Percentiles rank a stretch among this genome's conserved stretches.
Evolutionary conservation across 2,888 invertebrate genomes (phyloP).

Genomic region (Julus scandinavius): DNA sequence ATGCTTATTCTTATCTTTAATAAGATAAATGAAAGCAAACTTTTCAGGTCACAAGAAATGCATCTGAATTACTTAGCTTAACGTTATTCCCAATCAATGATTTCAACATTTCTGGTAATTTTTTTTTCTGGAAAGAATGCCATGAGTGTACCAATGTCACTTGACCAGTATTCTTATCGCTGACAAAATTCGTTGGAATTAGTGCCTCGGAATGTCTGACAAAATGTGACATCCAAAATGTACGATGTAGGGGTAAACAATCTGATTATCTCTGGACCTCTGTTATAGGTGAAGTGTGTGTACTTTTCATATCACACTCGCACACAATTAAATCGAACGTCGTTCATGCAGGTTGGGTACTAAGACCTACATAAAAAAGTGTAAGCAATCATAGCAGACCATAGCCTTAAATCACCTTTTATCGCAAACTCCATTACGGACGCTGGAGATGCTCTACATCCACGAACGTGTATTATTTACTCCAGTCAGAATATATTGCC

Average conservation of each 20-base stretch:
- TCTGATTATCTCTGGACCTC: conserved; percentile 33
- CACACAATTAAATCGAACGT: conserved; percentile 41
- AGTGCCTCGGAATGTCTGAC: conserved; percentile 3
- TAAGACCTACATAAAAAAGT: conserved; percentile 1
- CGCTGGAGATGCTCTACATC: conserved; percentile 45
- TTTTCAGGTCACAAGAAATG: too few relatives aligned
- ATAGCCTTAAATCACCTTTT: conserved; percentile 43
- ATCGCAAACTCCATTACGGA: conserved; percentile 45
- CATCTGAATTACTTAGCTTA: too few relatives aligned
- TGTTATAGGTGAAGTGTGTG: conserved; percentile 15
- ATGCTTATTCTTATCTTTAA: too few relatives aligned
- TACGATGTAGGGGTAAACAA: conserved; percentile 29
- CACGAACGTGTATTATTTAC: conserved; percentile 28
- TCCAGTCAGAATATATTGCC: conserved; percentile 23
- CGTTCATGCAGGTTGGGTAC: conserved; percentile 36
- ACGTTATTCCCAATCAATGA: too few relatives aligned
- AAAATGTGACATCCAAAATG: conserved; percentile 27
- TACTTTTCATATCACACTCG: conserved; percentile 41
- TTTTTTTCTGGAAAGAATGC: too few relatives aligned
- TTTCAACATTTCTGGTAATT: too few relatives aligned
- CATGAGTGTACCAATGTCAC: neutral
- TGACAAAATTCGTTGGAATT: conserved; percentile 31
- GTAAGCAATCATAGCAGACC: conserved; percentile 27
- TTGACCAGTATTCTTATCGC: neutral
- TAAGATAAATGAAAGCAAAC: too few relatives aligned